Evolutionary conservation across 23 tunicate species (phyloP).

Genomic region (Diplosoma virens): DNA sequence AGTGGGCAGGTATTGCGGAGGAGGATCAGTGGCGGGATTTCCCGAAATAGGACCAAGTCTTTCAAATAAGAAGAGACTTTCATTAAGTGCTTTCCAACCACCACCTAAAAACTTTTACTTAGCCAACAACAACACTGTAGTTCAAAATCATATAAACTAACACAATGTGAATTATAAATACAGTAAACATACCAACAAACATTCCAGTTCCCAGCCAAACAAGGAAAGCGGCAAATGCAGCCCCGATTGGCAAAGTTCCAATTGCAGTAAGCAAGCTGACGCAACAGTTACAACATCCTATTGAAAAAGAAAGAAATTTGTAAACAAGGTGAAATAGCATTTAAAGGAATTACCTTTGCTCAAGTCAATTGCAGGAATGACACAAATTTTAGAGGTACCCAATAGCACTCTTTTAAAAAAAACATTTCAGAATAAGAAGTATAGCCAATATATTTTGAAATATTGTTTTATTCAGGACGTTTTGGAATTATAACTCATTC

Average conservation of each 20-base stretch:
- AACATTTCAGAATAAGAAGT: too few species aligned
- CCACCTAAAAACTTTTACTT: conserved; percentile 57
- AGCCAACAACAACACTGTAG: not conserved
- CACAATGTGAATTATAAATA: not conserved
- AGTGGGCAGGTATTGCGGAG: conserved; percentile 58
- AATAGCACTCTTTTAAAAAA: too few species aligned
- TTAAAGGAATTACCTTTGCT: too few species aligned
- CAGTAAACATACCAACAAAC: conserved; percentile 52
- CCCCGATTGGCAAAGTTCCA: conserved; percentile 76
- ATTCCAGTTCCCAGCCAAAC: conserved; percentile 70
- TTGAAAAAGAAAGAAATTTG: too few species aligned
- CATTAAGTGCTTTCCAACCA: conserved; percentile 73
- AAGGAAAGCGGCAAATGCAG: conserved; percentile 46
- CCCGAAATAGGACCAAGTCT: conserved; percentile 65
- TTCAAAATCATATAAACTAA: not conserved
- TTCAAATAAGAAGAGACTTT: conserved; percentile 37
- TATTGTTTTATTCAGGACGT: too few species aligned
- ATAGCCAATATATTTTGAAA: too few species aligned
- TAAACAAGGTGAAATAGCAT: too few species aligned
- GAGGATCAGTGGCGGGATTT: conserved; percentile 73
- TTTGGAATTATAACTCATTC: too few species aligned
- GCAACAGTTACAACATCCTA: conserved; percentile 91
- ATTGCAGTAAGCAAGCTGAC: conserved; percentile 61
- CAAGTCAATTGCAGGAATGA: too few species aligned
- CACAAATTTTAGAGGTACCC: too few species aligned